Evolutionary conservation across 2,888 invertebrate species (phyloP), one percentile per base, ranked within the genome.

Genomic region (Ormia ochracea): DNA sequence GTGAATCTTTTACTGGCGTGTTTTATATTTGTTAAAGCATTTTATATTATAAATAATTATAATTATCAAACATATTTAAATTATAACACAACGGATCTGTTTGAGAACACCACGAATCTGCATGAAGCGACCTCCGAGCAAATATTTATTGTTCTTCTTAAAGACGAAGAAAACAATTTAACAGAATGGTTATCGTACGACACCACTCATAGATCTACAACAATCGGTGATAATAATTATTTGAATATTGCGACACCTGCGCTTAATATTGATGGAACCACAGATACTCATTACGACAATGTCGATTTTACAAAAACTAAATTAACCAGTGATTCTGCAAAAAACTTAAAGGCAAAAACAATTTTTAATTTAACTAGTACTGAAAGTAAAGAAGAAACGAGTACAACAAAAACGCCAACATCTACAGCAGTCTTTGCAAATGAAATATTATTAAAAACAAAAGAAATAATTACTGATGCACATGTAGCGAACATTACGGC

Each of bases 21-120:
- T 36, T 70, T 80, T 68, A 9, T 80, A 31, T 14, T 68, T 33
- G 33, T 50, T 9, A 72, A 80, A 50, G 9, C 36, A n/a, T 9
- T 76, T 48, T 80, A 76, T 72, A 14, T 80, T 4, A 31, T 72
- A 19, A 59, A 63, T 48, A 28, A 33, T 65, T 69, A 38, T 7
- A 73, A 45, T 28, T 4, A 28, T 50, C 9, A 12, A 26, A 65
- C 9, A 2, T 33, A 28, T 23, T 1, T 7, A 31, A 31, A 59
- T 52, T 58, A 66, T 21, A 66, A 66, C 38, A 1, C 31, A 48
- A 52, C 33, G 33, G 33, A 33, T 10, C 4, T 43, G 33, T 43
- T 23, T 41, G 41, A 50, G 23, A 61, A 72, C 43, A 43, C 10
- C 1, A 33, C 33, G 14, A 33, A 1, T 2, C 12, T 4, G 3